Evolutionary conservation across 2,797 vertebrate species (phyloP).

Genomic region (Enoplosus armatus): DNA sequence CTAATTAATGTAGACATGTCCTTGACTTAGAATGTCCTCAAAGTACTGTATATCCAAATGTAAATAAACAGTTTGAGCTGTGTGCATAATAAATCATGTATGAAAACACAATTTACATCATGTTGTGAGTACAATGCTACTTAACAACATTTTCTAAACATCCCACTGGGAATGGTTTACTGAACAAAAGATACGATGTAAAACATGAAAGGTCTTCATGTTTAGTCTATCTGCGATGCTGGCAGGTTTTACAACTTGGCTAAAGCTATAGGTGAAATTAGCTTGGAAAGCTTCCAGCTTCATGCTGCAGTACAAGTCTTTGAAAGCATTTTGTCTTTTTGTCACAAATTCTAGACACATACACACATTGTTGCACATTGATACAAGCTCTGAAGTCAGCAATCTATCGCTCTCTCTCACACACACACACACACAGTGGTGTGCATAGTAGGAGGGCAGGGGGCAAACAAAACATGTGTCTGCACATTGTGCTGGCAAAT

Average conservation of each 20-base stretch:
- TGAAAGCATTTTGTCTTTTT: constrained; percentile 11
- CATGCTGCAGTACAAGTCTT: neutral
- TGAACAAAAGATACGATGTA: constrained; percentile 8
- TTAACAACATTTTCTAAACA: neutral
- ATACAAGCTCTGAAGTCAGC: constrained; percentile 27
- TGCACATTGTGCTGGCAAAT: neutral
- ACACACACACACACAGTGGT: constrained; percentile 1
- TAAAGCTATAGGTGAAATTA: constrained; percentile 26
- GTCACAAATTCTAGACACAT: constrained; percentile 3
- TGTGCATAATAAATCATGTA: constrained; percentile 3
- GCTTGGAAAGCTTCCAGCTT: constrained; percentile 22
- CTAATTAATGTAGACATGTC: too few species aligned
- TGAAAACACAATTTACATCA: neutral
- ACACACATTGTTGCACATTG: constrained; percentile 5
- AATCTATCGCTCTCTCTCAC: neutral
- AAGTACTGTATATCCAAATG: too few species aligned
- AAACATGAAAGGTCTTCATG: constrained; percentile 6
- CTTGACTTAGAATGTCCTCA: too few species aligned
- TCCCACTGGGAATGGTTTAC: constrained; percentile 1
- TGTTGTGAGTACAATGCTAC: neutral
- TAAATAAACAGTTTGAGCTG: neutral
- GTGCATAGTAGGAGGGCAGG: neutral
- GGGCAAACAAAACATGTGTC: neutral
- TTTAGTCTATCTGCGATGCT: constrained; percentile 20
- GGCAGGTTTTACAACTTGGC: constrained; percentile 27